A percentile compares a stretch with the other conserved stretches of the same genome.
Conservation (phyloP, 2,797 vertebrate genomes). For the Characodon lateralis region DNA sequence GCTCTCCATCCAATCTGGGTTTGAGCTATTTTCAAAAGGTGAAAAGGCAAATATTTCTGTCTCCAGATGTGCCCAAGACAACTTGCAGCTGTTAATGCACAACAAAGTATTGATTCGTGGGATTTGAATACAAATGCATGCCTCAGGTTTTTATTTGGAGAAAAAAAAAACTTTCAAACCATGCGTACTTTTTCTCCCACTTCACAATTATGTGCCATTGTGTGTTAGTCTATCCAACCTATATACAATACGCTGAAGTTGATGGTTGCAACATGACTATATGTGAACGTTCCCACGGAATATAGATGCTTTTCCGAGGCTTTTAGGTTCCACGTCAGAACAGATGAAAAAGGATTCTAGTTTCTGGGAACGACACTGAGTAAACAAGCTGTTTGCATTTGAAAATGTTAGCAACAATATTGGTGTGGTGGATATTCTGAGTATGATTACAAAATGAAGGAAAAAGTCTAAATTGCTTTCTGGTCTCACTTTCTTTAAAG, state of each 20-base stretch:
- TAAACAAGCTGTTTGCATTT: background rate
- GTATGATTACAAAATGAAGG: background rate
- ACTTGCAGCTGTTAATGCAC: too few species aligned
- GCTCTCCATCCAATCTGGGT: too few species aligned
- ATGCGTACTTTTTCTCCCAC: too few species aligned
- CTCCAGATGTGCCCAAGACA: too few species aligned
- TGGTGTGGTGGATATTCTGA: background rate
- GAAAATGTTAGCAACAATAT: background rate
- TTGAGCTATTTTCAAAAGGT: too few species aligned
- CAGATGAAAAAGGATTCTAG: background rate
- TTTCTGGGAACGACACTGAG: background rate
- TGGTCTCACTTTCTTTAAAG: conserved; percentile 75
- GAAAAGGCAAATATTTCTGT: too few species aligned
- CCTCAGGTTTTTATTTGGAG: too few species aligned
- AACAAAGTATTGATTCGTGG: too few species aligned
- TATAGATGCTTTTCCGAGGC: background rate
- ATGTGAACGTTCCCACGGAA: too few species aligned
- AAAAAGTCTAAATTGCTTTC: conserved; percentile 27
- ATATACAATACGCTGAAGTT: background rate
- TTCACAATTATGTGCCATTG: background rate
- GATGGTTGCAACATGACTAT: background rate
- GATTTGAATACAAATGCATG: too few species aligned
- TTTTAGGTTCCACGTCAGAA: background rate
- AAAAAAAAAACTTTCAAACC: too few species aligned
- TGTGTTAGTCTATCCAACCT: background rate